Evolutionary conservation across 1,140 invertebrate species (phyloP).

Genomic region (Diachasmimorpha longicaudata): DNA sequence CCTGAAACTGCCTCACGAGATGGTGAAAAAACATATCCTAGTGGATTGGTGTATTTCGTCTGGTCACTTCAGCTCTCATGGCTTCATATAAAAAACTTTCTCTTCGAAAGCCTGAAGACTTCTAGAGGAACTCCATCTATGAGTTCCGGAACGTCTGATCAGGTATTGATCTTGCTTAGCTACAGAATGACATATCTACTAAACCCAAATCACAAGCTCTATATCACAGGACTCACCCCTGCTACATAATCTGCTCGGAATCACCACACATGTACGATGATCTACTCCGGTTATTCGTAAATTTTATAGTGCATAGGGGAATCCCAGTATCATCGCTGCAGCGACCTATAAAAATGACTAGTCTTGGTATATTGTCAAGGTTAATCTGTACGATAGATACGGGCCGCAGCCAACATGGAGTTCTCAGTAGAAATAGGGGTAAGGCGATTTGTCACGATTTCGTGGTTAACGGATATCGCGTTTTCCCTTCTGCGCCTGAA

Average conservation of each 20-base stretch:
- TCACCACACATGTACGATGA: too few species aligned
- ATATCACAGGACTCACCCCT: too few species aligned
- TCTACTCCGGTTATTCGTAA: too few species aligned
- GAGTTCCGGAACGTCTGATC: too few species aligned
- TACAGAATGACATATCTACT: too few species aligned
- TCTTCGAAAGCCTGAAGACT: too few species aligned
- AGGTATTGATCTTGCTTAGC: too few species aligned
- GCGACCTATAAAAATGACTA: neutral
- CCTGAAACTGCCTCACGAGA: neutral
- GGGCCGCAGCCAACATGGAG: neutral
- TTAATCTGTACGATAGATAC: slow-evolving; percentile 1
- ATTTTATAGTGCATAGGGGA: too few species aligned
- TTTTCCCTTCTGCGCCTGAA: too few species aligned
- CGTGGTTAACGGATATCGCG: neutral
- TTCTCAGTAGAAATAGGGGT: slow-evolving; percentile 6
- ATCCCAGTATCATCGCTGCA: neutral
- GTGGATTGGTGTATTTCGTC: neutral
- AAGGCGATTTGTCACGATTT: slow-evolving; percentile 24
- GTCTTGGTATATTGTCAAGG: neutral
- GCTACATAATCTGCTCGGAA: too few species aligned
- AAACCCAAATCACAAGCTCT: too few species aligned
- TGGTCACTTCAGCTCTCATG: neutral
- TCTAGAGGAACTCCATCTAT: too few species aligned
- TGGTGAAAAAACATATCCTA: neutral
- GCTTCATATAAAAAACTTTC: neutral